A percentile compares a stretch with the other conserved stretches of the same genome.
These are phyloP conservation scores for Danio albolineatus DNA, from an alignment of 2,797 vertebrate species.

Conservation along the genomic window DNA sequence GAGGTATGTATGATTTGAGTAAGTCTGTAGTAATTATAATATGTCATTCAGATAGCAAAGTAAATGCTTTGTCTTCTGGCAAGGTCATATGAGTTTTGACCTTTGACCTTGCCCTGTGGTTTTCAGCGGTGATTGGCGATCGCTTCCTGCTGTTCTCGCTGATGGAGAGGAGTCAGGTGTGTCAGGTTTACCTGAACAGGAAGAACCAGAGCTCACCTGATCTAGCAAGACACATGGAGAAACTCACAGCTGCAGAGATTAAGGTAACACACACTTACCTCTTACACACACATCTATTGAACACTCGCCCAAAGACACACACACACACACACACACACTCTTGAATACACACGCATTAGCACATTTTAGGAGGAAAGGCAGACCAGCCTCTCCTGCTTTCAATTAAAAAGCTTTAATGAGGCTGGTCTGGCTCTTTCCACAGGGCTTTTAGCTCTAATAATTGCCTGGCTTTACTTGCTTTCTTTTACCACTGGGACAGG, in stretches of 20 bases:
- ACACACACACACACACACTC: conserved; percentile 4
- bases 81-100: conserved; percentile 17
- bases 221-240: conserved; percentile 83
- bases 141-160: conserved; percentile 91
- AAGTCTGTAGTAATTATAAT: neutral
- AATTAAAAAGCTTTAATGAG: conserved; percentile 58
- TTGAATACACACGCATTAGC: conserved; percentile 33
- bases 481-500: conserved; percentile 52
- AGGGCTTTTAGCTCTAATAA: conserved; percentile 62
- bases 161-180: conserved; percentile 89
- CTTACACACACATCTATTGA: conserved; percentile 18
- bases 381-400: conserved; percentile 45
- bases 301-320: conserved; percentile 25
- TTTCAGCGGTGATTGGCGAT: conserved; percentile 87
- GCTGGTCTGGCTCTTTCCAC: conserved; percentile 48
- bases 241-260: conserved; percentile 89
- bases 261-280: conserved; percentile 79
- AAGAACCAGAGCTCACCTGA: conserved; percentile 82
- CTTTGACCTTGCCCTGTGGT: conserved; percentile 58
- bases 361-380: conserved; percentile 39
- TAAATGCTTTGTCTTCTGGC: neutral
- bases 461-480: conserved; percentile 43
- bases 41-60: neutral
- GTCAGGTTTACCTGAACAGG: conserved; percentile 88
- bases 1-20: neutral